Evolutionary conservation across 2,888 invertebrate species (phyloP), one percentile per base, ranked within the genome.

Genomic region (Sturmia bella): DNA sequence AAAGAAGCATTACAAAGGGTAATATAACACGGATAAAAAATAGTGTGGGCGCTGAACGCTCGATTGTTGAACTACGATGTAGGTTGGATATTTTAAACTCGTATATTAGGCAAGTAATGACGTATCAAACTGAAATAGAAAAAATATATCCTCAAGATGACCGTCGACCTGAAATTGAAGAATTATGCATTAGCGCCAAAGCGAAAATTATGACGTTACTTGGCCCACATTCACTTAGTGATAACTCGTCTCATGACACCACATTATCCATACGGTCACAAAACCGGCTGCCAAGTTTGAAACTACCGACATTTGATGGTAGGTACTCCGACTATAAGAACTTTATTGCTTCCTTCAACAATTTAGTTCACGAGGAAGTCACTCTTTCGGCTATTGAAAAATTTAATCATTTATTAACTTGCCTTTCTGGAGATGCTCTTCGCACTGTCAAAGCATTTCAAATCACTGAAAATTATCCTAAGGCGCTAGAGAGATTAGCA

Each of bases 381-480:
- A 56, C 15, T 7, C 32, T 57, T 12, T 57, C 17, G 5, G 5
- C 57, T 39, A 64, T 64, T 21, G 74, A 74, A 56, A 74, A 74
- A 17, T 74, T 74, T 12, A 74, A 64, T 15, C 56, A 64, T 19
- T 74, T 74, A 45, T 43, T 69, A 13, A 39, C 19, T 41, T 57
- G 68, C 52, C 50, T 76, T 7, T 19, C 68, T 4, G 52, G 61
- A 15, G 76, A 61, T 24, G 68, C 76, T 2, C 43, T 52, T 6
- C 48, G 52, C 17, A 61, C 68, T 7, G 61, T 76, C 3, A 69
- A 61, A n/a, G n/a, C n/a, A n/a, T n/a, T n/a, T n/a, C n/a, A n/a
- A n/a, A n/a, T n/a, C n/a, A n/a, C n/a, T n/a, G 77, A 72, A 1
- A 78, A 64, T 57, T 78, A 78, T 57, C 6, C 32, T 11, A 77